Base-by-base conservation (phyloP, 2,888 invertebrate species). In the Mantis religiosa region DNA sequence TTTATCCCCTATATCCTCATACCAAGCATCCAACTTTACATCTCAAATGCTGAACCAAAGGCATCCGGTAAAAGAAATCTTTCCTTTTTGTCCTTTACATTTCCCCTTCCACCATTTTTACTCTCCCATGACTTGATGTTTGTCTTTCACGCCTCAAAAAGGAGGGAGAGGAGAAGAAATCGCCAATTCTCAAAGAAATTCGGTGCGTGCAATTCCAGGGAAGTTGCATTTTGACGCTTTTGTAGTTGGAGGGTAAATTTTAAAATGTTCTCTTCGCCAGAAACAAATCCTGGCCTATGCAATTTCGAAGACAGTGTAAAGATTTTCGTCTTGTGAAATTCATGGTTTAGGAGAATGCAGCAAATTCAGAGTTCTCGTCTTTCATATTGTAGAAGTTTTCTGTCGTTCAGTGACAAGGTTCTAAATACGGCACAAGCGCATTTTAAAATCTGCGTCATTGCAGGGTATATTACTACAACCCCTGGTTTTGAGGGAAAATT, bases 31-130 rank as follows among this genome's bases (percentile, higher is more conserved):
- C 81, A 81, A 87, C 87, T 87, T 87, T 87, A 30, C 87, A 87
- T 87, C 87, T 87, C 82, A 87, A 87, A 87, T 81, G 87, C 82
- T 81, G 28, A 87, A 87, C 87, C 28, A 81, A 81, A 81, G 71
- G 87, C 81, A 87, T 87, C 14, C 81, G 20, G 30, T 25, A 85
- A 47, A 47, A 84, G 54, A 28, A 47, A 71, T 71, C 54, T 71
- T 71, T 71, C 54, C 54, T 71, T 71, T 71, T 71, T 71, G 54
- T 71, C 54, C 54, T 71, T 71, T 71, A 71, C 54, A 71, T 71
- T 71, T 71, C 54, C 54, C 54, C 25, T 71, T 71, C 54, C 20
- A 71, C 54, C 54, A 71, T 71, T 71, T 71, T 71, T 71, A 4
- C 54, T 71, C 54, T 71, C 54, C 54, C 54, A 71, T 71, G 54